Base-by-base conservation (phyloP, 23 tunicate species). In the Clavelina lepadiformis region DNA sequence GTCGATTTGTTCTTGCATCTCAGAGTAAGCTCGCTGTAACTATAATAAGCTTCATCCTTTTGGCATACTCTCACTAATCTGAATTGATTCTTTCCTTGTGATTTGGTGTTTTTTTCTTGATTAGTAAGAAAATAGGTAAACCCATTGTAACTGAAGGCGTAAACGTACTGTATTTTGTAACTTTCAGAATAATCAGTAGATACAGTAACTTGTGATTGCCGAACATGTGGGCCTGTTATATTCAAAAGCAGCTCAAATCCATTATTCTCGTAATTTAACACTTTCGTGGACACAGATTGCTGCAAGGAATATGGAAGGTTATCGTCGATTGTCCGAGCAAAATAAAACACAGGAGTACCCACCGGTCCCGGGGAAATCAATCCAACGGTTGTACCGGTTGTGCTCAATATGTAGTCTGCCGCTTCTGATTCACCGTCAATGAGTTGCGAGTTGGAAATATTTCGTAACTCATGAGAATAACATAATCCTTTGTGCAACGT, bases 281-380 rank as follows among this genome's bases (percentile, higher is more conserved):
- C 55, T 64, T 84, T 84, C 4, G 75, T 84, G 23, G 93, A 76
- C 38, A 84, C 82, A 11, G 93, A 84, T 53, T 76, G 93, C 46
- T 84, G 93, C 18, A 41, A 3, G 1, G 37, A 5, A 53, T 36
- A 46, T 1, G 45, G 47, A 20, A 76, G 21, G 46, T 69, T 38
- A 51, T 51, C 24, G 65, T 76, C 81, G 13, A 84, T 20, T 0
- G 93, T 84, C 28, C 93, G 37, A 0, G 83, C 93, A 69, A 84
- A 68, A 44, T 84, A 76, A 33, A 78, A 78, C 31, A 68, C 69
- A 3, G 19, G 13, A 13, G 29, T 19, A 35, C 23, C 24, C 3
- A 2, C 29, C 26, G 55, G 66, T n/a, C 66, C 73, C 15, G 65
- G 73, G 1, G 66, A 73, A 28, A 76, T 37, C 11, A 76, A 49